phyloP scores from a whole-genome alignment of 2,888 invertebrate species.

The Magallana nippona region DNA sequence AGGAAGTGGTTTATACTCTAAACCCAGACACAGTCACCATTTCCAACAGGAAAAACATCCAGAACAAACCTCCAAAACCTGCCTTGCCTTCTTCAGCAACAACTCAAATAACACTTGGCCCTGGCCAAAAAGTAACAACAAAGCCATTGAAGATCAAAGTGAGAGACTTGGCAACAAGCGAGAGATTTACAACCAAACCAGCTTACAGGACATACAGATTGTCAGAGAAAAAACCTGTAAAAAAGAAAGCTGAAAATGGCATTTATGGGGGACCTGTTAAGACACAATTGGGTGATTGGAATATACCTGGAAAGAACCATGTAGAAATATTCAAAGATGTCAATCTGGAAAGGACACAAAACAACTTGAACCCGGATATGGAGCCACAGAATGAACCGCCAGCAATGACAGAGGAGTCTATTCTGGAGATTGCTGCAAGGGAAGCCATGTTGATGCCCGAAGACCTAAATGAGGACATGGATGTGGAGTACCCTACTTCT shows the following conservation, averaged over 20 bases:
- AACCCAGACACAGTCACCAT: constrained; percentile 45
- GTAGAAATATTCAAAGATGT: not conserved
- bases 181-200: not conserved
- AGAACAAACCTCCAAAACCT: not conserved
- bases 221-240: not conserved
- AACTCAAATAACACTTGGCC: not conserved
- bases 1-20: constrained; percentile 47
- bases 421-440: not conserved
- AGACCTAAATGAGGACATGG: not conserved
- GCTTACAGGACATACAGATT: not conserved
- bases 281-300: not conserved
- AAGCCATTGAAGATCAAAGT: not conserved
- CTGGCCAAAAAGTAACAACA: not conserved
- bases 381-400: not conserved
- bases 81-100: not conserved
- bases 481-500: constrained; percentile 4
- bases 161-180: not conserved
- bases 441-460: constrained; percentile 23
- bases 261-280: not conserved
- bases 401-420: not conserved
- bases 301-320: not conserved
- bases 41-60: constrained; percentile 27
- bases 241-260: not conserved
- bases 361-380: not conserved
- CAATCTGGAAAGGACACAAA: not conserved